Evolutionary conservation across 2,797 vertebrate genomes (phyloP).

Genomic region (Melanotaenia pygmaea): DNA sequence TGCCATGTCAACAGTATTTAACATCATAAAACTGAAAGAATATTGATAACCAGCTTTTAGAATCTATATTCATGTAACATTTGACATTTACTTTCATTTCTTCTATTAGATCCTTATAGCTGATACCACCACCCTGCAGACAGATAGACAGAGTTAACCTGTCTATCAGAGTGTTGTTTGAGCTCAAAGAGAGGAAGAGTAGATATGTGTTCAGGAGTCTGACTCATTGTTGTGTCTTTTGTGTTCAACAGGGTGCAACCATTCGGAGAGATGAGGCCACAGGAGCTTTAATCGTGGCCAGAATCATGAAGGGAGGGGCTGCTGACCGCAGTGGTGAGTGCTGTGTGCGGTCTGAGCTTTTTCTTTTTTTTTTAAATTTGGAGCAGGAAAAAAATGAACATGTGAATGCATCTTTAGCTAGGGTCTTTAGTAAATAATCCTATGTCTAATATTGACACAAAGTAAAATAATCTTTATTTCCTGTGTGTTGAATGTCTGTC

Average conservation of each 20-base stretch:
- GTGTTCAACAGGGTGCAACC: conserved; percentile 87
- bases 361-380: background rate
- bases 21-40: too few relatives aligned
- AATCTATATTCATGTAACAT: background rate
- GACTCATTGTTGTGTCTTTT: conserved; percentile 9
- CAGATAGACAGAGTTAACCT: background rate
- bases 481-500: conserved; percentile 17
- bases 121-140: background rate
- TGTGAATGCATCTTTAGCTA: background rate
- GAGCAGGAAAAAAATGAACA: background rate
- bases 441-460: background rate
- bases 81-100: background rate
- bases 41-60: background rate
- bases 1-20: too few relatives aligned
- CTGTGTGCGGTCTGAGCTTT: background rate
- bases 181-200: conserved; percentile 3
- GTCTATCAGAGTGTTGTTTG: background rate
- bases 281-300: conserved; percentile 91
- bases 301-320: conserved; percentile 94
- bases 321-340: conserved; percentile 93
- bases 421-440: background rate
- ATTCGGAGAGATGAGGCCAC: conserved; percentile 91
- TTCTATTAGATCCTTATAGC: conserved; percentile 14
- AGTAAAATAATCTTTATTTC: conserved; percentile 19
- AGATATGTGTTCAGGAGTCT: conserved; percentile 6